Evolutionary conservation across 1,140 invertebrate species (phyloP).

Genomic region (Carposina sasakii): DNA sequence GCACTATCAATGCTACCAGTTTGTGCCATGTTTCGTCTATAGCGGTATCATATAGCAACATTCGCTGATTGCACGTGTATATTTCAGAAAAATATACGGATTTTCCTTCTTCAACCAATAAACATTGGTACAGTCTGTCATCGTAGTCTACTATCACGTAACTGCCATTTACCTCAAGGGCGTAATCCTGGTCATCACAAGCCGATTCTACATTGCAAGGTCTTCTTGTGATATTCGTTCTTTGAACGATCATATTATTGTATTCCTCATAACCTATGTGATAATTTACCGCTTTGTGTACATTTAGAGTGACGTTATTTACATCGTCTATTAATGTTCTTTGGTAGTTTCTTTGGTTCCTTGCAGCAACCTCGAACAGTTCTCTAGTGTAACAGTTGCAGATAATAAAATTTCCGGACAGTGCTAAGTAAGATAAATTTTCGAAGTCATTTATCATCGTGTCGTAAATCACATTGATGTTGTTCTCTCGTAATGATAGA

Average conservation of each 20-base stretch:
- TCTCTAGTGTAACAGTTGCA: constrained; percentile 70
- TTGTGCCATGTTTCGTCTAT: constrained; percentile 14
- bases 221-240: not conserved
- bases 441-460: constrained; percentile 67
- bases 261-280: constrained; percentile 35
- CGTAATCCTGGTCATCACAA: not conserved
- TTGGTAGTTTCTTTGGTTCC: constrained; percentile 26
- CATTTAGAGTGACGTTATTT: too few relatives aligned
- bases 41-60: constrained; percentile 17
- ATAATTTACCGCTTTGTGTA: constrained; percentile 6
- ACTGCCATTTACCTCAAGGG: constrained; percentile 18
- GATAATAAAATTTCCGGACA: constrained; percentile 70
- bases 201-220: not conserved
- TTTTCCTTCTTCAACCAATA: constrained; percentile 26
- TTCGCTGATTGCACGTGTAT: constrained; percentile 27
- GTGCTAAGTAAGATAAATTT: constrained; percentile 46
- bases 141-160: constrained; percentile 47
- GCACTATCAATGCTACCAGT: constrained; percentile 30
- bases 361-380: constrained; percentile 58
- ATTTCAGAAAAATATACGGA: constrained; percentile 29
- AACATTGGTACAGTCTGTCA: constrained; percentile 38
- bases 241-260: constrained; percentile 29
- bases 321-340: not conserved
- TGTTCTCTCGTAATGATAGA: constrained; percentile 67
- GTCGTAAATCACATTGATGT: constrained; percentile 67